These are phyloP conservation scores for Ephialtes manifestator DNA, from an alignment of 2,888 invertebrate genomes.

Conservation along the genomic window DNA sequence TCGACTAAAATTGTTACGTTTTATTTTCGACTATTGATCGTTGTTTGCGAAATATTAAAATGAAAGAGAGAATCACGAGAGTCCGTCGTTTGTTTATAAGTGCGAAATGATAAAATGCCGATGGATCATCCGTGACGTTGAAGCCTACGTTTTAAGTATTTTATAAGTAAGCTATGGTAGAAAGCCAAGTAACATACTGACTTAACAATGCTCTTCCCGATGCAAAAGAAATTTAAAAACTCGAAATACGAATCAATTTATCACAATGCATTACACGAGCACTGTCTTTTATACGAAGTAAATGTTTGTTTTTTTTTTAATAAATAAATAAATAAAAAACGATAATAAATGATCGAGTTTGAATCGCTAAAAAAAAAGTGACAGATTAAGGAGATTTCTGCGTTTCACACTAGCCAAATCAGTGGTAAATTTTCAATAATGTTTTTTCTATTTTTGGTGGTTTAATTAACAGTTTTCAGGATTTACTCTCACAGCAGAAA, in stretches of 20 bases:
- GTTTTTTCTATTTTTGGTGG: no score
- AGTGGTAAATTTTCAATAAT: no score
- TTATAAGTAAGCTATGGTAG: conserved; percentile 58
- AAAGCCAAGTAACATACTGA: conserved; percentile 53
- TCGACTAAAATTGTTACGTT: conserved; percentile 39
- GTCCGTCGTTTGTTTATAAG: conserved; percentile 23
- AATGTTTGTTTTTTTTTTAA: conserved; percentile 42
- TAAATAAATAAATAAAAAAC: conserved; percentile 1
- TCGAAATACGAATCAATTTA: conserved; percentile 50
- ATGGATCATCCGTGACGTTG: conserved; percentile 41
- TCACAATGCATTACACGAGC: conserved; percentile 60
- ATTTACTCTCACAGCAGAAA: no score
- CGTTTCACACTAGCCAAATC: no score
- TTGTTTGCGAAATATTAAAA: conserved; percentile 31
- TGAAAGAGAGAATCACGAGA: conserved; percentile 20
- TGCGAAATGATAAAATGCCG: conserved; percentile 19
- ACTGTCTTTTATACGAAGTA: conserved; percentile 58
- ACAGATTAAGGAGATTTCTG: no score
- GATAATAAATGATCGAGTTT: conserved; percentile 1
- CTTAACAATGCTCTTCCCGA: conserved; percentile 67
- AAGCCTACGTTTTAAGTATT: conserved; percentile 68
- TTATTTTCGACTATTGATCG: conserved; percentile 47
- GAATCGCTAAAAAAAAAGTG: conserved; percentile 15
- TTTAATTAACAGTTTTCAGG: no score
- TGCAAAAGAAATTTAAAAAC: conserved; percentile 37